phyloP scores from a whole-genome alignment of 2,113 vertebrate species.

The Carassius carassius region DNA sequence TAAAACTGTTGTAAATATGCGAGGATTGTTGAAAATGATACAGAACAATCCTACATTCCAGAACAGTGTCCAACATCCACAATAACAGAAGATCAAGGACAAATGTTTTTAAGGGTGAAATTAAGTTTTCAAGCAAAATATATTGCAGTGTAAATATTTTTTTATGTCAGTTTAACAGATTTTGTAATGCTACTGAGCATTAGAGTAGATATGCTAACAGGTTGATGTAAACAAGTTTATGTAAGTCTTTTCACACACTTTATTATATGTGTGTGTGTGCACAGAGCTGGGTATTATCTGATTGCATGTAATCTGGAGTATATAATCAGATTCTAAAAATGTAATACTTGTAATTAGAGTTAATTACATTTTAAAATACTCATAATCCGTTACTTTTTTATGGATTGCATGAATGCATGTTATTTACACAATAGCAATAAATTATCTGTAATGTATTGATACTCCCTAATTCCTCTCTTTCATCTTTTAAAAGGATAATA shows the following conservation, averaged over 20 bases:
- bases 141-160: neutral
- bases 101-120: neutral
- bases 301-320: too few species aligned
- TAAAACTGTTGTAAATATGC: neutral
- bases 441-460: too few species aligned
- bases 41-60: neutral
- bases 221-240: neutral
- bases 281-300: too few species aligned
- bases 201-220: neutral
- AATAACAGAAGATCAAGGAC: slow-evolving; percentile 1
- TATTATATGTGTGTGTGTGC: too few species aligned
- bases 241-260: neutral
- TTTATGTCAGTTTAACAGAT: neutral
- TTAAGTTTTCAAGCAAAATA: neutral
- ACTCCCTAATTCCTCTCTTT: too few species aligned
- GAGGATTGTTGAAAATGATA: neutral
- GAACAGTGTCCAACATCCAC: neutral
- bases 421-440: too few species aligned
- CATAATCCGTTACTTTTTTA: too few species aligned
- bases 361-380: too few species aligned
- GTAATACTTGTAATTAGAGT: too few species aligned
- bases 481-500: too few species aligned
- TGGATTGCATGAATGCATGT: too few species aligned
- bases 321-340: too few species aligned
- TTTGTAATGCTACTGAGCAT: neutral